Conservation (phyloP, 2,797 vertebrate genomes). For the Syngnathus acus region DNA sequence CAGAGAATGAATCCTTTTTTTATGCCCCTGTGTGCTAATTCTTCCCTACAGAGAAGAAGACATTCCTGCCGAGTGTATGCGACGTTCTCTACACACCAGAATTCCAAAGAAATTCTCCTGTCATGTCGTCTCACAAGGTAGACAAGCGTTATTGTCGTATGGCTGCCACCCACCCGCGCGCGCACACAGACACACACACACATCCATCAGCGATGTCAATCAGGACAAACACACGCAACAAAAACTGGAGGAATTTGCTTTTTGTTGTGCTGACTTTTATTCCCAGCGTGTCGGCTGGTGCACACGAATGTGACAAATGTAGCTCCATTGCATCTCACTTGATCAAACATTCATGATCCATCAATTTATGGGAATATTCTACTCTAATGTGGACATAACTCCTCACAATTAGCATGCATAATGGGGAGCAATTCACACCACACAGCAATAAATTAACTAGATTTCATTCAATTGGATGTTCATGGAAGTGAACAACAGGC, state of each 20-base stretch:
- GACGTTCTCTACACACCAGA: constrained; percentile 24
- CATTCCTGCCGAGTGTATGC: constrained; percentile 52
- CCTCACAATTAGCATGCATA: constrained; percentile 37
- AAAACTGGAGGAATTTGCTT: constrained; percentile 45
- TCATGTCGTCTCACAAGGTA: constrained; percentile 49
- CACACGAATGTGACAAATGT: constrained; percentile 37
- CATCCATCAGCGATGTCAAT: constrained; percentile 56
- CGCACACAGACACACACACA: neutral
- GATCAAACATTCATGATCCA: constrained; percentile 52
- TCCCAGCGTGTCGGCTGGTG: constrained; percentile 31
- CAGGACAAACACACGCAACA: constrained; percentile 38
- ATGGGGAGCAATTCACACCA: constrained; percentile 32
- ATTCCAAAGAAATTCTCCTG: constrained; percentile 61
- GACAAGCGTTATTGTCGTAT: constrained; percentile 50
- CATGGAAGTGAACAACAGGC: neutral
- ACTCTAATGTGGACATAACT: constrained; percentile 26
- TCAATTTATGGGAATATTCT: constrained; percentile 27
- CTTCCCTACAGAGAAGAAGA: constrained; percentile 49
- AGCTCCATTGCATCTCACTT: constrained; percentile 15
- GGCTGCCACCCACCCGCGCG: constrained; percentile 50
- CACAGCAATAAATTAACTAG: constrained; percentile 7
- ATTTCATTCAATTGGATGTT: neutral
- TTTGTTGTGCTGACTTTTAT: constrained; percentile 52
- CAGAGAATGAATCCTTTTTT: constrained; percentile 22
- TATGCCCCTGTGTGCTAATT: constrained; percentile 58